Evolutionary conservation across 2,113 vertebrate species (phyloP).

Genomic region (Lepus americanus): DNA sequence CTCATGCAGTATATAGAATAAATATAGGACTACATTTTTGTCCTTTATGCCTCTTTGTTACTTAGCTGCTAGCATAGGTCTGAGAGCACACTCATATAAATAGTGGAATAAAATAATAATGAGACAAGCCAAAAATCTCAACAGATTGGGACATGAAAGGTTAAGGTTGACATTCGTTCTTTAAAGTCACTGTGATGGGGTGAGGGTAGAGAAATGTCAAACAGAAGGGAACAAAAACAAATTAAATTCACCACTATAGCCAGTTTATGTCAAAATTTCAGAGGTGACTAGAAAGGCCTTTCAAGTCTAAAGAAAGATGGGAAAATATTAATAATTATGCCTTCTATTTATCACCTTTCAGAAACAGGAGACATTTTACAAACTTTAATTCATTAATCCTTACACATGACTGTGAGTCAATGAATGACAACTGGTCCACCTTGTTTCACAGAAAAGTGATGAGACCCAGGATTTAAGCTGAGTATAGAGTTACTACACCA

Average conservation of each 20-base stretch:
- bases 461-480: not conserved
- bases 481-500: not conserved
- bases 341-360: constrained; percentile 73
- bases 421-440: constrained; percentile 64
- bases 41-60: constrained; percentile 72
- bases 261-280: constrained; percentile 76
- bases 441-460: constrained; percentile 58
- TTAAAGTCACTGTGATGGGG: constrained; percentile 58
- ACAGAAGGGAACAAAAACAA: constrained; percentile 62
- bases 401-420: constrained; percentile 68
- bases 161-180: constrained; percentile 72
- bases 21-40: constrained; percentile 36
- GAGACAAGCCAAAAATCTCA: constrained; percentile 63
- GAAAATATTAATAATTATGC: constrained; percentile 75
- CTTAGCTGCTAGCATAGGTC: constrained; percentile 71
- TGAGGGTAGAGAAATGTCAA: constrained; percentile 73
- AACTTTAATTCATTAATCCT: constrained; percentile 77
- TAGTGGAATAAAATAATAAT: constrained; percentile 69
- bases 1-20: not conserved
- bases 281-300: constrained; percentile 71
- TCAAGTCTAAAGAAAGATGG: constrained; percentile 77
- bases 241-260: constrained; percentile 72
- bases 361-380: constrained; percentile 65
- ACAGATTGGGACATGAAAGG: constrained; percentile 69
- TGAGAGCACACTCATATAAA: constrained; percentile 69